A percentile compares a stretch with the other conserved stretches of the same genome.
Evolutionary conservation across 2,888 invertebrate genomes (phyloP).

Genomic region (Cylloceria caligata): DNA sequence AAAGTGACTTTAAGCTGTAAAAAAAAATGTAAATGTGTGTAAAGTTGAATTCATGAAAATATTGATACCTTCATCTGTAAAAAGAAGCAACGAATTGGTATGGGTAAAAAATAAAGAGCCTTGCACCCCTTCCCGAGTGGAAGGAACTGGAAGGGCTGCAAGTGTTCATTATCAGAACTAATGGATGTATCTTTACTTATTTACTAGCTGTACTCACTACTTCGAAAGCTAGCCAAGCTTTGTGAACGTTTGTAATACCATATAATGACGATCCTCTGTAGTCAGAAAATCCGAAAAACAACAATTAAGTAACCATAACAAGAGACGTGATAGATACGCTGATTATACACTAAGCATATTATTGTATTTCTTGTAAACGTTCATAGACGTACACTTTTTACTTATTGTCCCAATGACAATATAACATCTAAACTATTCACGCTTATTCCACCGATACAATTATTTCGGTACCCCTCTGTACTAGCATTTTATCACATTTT

Average conservation of each 20-base stretch:
- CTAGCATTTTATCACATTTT: conserved; percentile 60
- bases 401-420: conserved; percentile 30
- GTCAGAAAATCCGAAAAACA: conserved; percentile 18
- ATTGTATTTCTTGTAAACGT: background rate
- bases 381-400: conserved; percentile 42
- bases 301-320: conserved; percentile 61
- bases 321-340: conserved; percentile 27
- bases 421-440: conserved; percentile 20
- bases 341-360: conserved; percentile 34
- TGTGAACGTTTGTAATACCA: conserved; percentile 27
- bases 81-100: no score
- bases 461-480: conserved; percentile 49
- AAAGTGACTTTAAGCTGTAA: no score
- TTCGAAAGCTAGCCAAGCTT: conserved; percentile 42
- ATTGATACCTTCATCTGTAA: no score
- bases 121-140: background rate
- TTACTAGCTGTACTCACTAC: conserved; percentile 53
- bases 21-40: no score
- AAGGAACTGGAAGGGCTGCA: background rate
- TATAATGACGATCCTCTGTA: conserved; percentile 37
- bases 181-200: background rate
- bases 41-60: no score
- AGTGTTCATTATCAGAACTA: background rate
- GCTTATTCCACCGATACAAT: conserved; percentile 30
- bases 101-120: no score